Evolutionary conservation across 2,113 vertebrate species (phyloP), one percentile per base, ranked within the genome.

Genomic region (Pygathrix nemaeus): DNA sequence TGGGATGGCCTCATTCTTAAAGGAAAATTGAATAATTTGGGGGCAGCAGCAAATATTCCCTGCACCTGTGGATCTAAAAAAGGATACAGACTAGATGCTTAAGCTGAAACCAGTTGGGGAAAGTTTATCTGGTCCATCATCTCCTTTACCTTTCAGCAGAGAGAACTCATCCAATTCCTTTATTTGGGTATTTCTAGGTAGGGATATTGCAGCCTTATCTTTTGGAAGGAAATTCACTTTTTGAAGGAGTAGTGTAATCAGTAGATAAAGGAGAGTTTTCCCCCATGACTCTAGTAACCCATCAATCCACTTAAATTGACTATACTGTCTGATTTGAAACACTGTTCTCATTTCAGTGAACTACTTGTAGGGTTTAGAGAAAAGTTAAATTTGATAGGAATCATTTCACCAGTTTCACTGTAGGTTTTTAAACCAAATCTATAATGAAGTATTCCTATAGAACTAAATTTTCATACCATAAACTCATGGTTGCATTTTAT

Each of bases 1-100:
- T 2, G 17, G 12, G 13, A 38, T 40, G 1, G 11, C 17, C 38
- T 86, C n/a, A 78, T 90, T 93, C 90, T 82, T 90, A 40, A 81
- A 91, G 78, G 81, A 94, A 94, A 64, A 84, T 68, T 79, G 55
- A 87, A 73, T 93, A 88, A 79, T 85, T 95, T 25, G 16, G 7
- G 20, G 7, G 38, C 72, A 35, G 27, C 17, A 18, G 25, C 23
- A 73, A 38, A 43, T 52, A 50, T 45, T 14, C 30, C 35, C 38
- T 55, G 23, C 4, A 76, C 45, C 17, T 57, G 0, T 81, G 23
- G 66, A 43, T 45, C 50, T 80, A n/a, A 6, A 61, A 86, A 87
- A 87, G 21, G 57, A 38, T 43, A 25, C 25, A 43, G 21, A 40
- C 43, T 66, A 27, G 32, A 38, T 11, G 6, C 7, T 11, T 23